Evolutionary conservation across 1,140 invertebrate species (phyloP), one percentile per base, ranked within the genome.

Genomic region (Macrobrachium rosenbergii): DNA sequence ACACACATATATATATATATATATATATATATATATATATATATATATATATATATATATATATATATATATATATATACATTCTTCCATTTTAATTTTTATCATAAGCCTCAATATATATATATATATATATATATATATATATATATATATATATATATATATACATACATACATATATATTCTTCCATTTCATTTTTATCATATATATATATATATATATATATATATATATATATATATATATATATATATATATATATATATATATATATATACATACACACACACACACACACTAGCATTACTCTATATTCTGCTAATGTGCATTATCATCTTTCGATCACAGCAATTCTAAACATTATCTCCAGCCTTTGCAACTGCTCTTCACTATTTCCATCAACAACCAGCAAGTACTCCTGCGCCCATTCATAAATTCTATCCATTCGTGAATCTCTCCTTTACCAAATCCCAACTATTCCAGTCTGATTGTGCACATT

Each of bases 1-100:
- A 79, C 58, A 78, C 60, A 79, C 60, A 79, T 79, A 79, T 79
- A 79, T 79, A 79, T 79, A 79, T 63, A 79, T 79, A 79, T 62
- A 79, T 79, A 79, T 28, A 79, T 63, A 79, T 62, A 79, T 63
- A 79, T 62, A 63, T 63, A 78, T 59, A 78, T 78, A 59, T 78
- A 75, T 75, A 75, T 75, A 75, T 75, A 75, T 75, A 75, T 75
- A 75, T 75, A 75, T 75, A 75, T 75, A 75, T 75, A 75, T 75
- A 75, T 75, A 75, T 75, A 75, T 75, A 75, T 75, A 23, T 75
- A 75, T n/a, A 37, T 75, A 23, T 23, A 37, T n/a, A 75, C 5
- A 10, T 21, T 23, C 5, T 5, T 21, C 5, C 5, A 16, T 75
- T 3, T 23, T 5, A 3, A 23, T 21, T 10, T 21, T 5, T 75